These are phyloP conservation scores for Rhynchopsitta pachyrhyncha DNA, from an alignment of 2,113 vertebrate genomes.

Conservation along the genomic window DNA sequence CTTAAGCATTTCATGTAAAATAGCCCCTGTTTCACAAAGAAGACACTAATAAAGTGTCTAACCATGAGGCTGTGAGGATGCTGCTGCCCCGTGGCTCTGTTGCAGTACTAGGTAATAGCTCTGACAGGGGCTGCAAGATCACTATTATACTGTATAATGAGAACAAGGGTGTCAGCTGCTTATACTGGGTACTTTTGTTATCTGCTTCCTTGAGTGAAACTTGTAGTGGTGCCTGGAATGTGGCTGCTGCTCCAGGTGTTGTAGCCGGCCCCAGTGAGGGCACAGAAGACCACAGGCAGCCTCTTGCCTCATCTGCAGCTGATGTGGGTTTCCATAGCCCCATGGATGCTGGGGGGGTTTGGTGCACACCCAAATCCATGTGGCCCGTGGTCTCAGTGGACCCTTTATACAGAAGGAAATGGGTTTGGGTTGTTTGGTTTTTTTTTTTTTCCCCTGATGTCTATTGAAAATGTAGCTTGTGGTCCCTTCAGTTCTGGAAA, in stretches of 20 bases:
- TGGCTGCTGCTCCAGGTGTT: background rate
- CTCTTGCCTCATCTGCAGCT: background rate
- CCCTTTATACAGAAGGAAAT: background rate
- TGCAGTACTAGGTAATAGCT: background rate
- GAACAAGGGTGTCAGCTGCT: background rate
- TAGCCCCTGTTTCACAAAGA: background rate
- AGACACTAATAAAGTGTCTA: background rate
- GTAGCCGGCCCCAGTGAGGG: background rate
- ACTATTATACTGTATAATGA: fast-evolving
- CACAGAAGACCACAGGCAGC: background rate
- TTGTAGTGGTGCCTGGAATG: background rate
- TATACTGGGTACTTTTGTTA: fast-evolving
- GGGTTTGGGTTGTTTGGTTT: fast-evolving
- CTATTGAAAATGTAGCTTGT: background rate
- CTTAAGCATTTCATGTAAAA: background rate
- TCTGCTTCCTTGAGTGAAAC: fast-evolving
- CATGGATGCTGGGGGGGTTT: fast-evolving
- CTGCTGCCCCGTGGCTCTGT: background rate
- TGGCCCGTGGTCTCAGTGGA: fast-evolving
- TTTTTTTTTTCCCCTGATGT: background rate
- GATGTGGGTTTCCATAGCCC: background rate
- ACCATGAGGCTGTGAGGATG: background rate
- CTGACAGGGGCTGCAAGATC: background rate
- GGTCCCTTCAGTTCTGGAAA: background rate
- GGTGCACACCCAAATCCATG: fast-evolving